Evolutionary conservation across 2,797 vertebrate genomes (phyloP).

Genomic region (Pipistrellus pygmaeus): DNA sequence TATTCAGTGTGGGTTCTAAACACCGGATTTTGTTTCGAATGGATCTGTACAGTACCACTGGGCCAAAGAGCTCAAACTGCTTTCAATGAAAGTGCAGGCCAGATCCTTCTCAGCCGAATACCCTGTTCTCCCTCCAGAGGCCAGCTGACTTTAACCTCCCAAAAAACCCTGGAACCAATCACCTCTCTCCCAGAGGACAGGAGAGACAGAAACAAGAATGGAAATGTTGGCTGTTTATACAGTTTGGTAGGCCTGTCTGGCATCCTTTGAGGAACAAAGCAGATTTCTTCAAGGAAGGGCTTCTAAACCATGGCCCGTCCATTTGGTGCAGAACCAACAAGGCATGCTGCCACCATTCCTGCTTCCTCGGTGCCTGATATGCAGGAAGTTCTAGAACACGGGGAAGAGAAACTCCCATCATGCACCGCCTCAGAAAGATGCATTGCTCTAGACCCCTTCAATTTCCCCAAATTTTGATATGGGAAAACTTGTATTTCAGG

Average conservation of each 20-base stretch:
- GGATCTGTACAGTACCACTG: neutral
- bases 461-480: neutral
- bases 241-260: slow-evolving; percentile 1
- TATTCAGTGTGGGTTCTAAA: neutral
- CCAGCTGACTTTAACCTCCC: slow-evolving; percentile 45
- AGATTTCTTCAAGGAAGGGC: slow-evolving; percentile 12
- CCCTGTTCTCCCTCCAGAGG: slow-evolving; percentile 56
- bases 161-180: slow-evolving; percentile 70
- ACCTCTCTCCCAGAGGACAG: slow-evolving; percentile 38
- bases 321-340: neutral
- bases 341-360: neutral
- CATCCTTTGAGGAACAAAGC: slow-evolving; percentile 57
- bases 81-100: slow-evolving; percentile 62
- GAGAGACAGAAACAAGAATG: neutral
- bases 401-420: neutral
- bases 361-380: neutral
- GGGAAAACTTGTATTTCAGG: neutral
- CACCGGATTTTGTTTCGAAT: neutral
- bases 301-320: neutral
- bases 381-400: neutral
- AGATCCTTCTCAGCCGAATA: neutral
- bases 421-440: neutral
- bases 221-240: neutral
- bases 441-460: neutral
- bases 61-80: slow-evolving; percentile 37